A percentile compares a stretch with the other conserved stretches of the same genome.
These are phyloP conservation scores for Gandaritis pyraliata DNA, from an alignment of 2,888 invertebrate species.

Conservation along the genomic window DNA sequence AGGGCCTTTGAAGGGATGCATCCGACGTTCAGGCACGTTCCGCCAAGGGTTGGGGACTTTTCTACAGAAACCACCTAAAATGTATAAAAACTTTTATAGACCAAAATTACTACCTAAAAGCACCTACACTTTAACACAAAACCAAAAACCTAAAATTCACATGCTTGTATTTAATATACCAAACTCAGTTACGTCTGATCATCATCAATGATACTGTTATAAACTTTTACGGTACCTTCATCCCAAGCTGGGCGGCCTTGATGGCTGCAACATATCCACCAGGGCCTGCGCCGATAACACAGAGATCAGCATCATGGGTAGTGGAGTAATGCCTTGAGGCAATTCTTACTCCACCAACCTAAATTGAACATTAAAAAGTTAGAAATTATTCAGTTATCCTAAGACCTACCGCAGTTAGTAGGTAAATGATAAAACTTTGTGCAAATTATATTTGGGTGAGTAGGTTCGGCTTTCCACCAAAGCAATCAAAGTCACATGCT, in stretches of 20 bases:
- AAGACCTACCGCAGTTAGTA: too few species aligned
- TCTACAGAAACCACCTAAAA: conserved; percentile 96
- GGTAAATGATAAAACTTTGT: too few species aligned
- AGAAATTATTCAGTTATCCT: too few species aligned
- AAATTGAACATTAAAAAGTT: conserved; percentile 33
- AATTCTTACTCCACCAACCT: conserved; percentile 66
- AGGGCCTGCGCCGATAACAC: conserved; percentile 99
- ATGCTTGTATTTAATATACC: too few species aligned
- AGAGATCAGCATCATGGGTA: conserved; percentile 94
- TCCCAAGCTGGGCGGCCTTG: conserved; percentile 98
- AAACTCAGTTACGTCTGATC: too few species aligned
- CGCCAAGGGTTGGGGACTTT: conserved; percentile 96
- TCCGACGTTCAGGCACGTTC: conserved; percentile 99
- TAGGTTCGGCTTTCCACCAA: too few species aligned
- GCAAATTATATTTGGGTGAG: too few species aligned
- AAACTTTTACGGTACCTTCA: conserved; percentile 88
- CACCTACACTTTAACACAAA: too few species aligned
- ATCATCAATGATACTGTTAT: too few species aligned
- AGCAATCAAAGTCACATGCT: conserved; percentile 62
- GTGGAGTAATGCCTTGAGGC: conserved; percentile 87
- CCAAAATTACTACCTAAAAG: background rate
- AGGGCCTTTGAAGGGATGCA: conserved; percentile 99
- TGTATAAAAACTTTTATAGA: background rate
- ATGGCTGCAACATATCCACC: conserved; percentile 99
- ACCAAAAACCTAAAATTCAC: too few species aligned